Evolutionary conservation across 2,113 vertebrate genomes (phyloP).

Genomic region (Eurystomus gularis): DNA sequence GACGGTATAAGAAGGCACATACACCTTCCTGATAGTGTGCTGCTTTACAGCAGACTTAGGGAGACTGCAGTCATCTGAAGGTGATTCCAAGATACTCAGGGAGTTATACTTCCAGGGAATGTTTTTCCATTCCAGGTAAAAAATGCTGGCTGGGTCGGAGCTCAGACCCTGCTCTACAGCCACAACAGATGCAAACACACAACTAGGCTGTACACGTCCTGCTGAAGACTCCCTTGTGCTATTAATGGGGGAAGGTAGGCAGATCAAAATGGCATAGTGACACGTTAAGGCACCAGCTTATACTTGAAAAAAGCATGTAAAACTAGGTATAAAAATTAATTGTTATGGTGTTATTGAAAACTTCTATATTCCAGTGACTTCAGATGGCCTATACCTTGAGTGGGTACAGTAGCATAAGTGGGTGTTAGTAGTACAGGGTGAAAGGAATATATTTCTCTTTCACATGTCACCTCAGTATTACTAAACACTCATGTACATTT

Average conservation of each 20-base stretch:
- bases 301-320: not conserved
- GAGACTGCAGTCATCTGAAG: not conserved
- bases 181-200: fast-evolving
- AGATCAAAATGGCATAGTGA: not conserved
- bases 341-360: not conserved
- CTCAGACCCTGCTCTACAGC: not conserved
- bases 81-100: not conserved
- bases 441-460: not conserved
- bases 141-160: not conserved
- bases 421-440: not conserved
- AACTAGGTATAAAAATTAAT: not conserved
- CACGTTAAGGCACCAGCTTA: not conserved
- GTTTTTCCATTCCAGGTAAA: not conserved
- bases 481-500: not conserved
- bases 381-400: not conserved
- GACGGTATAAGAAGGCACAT: fast-evolving
- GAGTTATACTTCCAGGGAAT: not conserved
- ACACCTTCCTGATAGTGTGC: not conserved
- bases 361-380: not conserved
- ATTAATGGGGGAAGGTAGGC: fast-evolving
- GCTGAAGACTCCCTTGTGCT: no score
- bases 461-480: not conserved
- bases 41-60: not conserved
- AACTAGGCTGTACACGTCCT: no score
- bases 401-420: fast-evolving